phyloP scores from a whole-genome alignment of 2,113 vertebrate species.

The Tiliqua scincoides region DNA sequence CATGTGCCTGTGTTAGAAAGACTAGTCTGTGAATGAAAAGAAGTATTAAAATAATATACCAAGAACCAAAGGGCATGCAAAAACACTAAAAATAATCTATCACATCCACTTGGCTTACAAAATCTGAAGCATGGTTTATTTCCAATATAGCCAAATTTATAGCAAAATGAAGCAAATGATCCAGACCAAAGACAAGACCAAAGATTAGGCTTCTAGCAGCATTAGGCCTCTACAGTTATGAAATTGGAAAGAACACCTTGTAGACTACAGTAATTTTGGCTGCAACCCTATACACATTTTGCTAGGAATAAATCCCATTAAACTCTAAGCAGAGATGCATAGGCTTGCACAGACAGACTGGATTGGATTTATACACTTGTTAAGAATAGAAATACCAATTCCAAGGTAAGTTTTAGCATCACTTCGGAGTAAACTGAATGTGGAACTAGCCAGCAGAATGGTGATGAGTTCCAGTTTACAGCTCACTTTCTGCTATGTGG shows the following conservation, averaged over 20 bases:
- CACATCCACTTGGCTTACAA: constrained; percentile 28
- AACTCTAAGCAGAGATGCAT: too few species aligned
- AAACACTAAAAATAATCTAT: constrained; percentile 22
- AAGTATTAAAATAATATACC: constrained; percentile 43
- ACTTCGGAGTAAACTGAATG: not conserved
- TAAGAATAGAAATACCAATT: not conserved
- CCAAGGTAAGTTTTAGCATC: not conserved
- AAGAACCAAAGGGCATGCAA: constrained; percentile 55
- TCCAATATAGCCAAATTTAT: constrained; percentile 24
- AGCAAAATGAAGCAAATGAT: constrained; percentile 13
- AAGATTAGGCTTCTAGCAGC: constrained; percentile 69
- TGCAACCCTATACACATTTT: not conserved
- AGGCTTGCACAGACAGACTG: too few species aligned
- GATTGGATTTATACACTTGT: too few species aligned
- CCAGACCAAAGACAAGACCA: constrained; percentile 54
- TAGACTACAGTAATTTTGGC: constrained; percentile 32
- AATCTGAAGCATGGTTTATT: constrained; percentile 36
- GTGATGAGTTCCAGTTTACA: not conserved
- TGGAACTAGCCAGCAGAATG: not conserved
- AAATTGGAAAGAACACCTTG: constrained; percentile 41
- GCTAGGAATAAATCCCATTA: too few species aligned
- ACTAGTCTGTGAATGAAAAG: not conserved
- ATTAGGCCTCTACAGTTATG: constrained; percentile 57
- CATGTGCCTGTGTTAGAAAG: constrained; percentile 14
- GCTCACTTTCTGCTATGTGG: not conserved